phyloP scores from a whole-genome alignment of 2,797 vertebrate species.

The Xyrichtys novacula region DNA sequence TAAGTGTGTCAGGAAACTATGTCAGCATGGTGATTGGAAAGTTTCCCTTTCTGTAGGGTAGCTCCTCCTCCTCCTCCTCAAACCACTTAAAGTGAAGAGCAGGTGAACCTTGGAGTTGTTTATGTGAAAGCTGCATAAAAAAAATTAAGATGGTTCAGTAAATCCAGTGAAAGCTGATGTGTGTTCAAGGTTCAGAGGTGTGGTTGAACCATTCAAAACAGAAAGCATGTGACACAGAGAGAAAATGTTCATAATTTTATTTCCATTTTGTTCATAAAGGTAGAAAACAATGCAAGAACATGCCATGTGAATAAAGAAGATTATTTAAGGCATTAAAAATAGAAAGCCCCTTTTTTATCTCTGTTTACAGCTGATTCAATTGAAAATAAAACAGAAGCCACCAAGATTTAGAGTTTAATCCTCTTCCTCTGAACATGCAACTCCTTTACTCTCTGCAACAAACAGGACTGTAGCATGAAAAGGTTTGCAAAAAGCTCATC shows the following conservation, averaged over 20 bases:
- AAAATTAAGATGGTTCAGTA: not conserved
- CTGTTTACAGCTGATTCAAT: not conserved
- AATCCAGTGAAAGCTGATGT: not conserved
- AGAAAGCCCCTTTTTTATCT: conserved; percentile 28
- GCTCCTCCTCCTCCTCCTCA: conserved; percentile 4
- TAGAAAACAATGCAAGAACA: conserved; percentile 8
- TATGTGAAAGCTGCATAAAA: conserved; percentile 5
- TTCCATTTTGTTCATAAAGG: conserved; percentile 10
- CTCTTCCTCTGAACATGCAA: too few relatives aligned
- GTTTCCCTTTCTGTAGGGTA: not conserved
- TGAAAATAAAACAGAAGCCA: conserved; percentile 3
- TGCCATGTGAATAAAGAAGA: not conserved
- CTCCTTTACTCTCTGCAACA: too few relatives aligned
- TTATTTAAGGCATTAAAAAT: conserved; percentile 36
- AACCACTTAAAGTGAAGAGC: conserved; percentile 15
- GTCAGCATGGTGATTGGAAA: not conserved
- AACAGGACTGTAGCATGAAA: too few relatives aligned
- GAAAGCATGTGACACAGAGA: not conserved
- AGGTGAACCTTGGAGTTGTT: conserved; percentile 45
- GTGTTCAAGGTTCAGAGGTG: conserved; percentile 66
- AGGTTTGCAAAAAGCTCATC: too few relatives aligned
- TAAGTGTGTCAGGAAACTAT: conserved; percentile 40
- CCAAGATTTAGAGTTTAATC: too few relatives aligned
- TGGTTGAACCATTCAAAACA: conserved; percentile 13
- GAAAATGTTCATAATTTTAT: conserved; percentile 27